A percentile compares a stretch with the other conserved stretches of the same genome.
phyloP scores from a whole-genome alignment of 2,888 invertebrate genomes.

The Xanthia togata region DNA sequence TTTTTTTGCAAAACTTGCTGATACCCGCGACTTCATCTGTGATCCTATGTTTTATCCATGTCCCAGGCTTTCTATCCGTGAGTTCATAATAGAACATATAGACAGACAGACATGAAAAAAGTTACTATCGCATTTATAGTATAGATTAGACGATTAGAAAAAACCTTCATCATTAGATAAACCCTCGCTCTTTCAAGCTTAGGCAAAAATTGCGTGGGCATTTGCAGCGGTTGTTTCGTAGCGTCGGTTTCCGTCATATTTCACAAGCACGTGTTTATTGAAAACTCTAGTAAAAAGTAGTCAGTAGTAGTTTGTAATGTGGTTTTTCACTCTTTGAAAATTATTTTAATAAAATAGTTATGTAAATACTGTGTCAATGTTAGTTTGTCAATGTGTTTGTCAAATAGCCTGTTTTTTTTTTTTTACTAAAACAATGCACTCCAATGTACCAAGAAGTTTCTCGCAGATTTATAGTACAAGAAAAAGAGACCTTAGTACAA shows the following conservation, averaged over 20 bases:
- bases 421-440: background rate
- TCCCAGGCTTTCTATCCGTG: no score
- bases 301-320: background rate
- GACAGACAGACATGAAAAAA: background rate
- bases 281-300: background rate
- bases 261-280: background rate
- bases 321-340: conserved; percentile 5
- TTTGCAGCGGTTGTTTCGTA: conserved; percentile 80
- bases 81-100: background rate
- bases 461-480: no score
- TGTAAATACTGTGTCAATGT: background rate
- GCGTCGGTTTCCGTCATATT: conserved; percentile 87
- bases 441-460: background rate
- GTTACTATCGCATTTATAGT: background rate
- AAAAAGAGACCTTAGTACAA: no score
- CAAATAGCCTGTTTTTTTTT: no score
- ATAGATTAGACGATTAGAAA: background rate
- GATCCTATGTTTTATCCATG: background rate
- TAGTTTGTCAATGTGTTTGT: conserved; percentile 17
- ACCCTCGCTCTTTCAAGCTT: conserved; percentile 92
- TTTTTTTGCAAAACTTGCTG: background rate
- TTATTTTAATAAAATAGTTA: background rate
- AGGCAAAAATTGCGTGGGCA: conserved; percentile 90
- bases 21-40: background rate
- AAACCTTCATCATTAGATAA: conserved; percentile 92